Conservation (phyloP, 2,888 invertebrate genomes). For the Idaea biselata region DNA sequence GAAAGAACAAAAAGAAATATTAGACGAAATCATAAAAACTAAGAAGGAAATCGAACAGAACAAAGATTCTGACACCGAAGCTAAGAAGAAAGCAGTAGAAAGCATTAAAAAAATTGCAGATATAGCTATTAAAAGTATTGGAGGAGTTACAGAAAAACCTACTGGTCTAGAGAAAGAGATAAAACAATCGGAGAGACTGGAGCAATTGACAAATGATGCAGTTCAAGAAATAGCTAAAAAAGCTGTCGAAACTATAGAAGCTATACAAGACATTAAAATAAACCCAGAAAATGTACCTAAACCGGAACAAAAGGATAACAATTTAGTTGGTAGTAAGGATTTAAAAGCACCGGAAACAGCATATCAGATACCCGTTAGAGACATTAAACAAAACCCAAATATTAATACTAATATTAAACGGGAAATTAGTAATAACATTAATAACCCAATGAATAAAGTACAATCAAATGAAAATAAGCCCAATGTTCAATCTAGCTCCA, state of each 20-base stretch:
- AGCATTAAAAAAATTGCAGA: constrained; percentile 75
- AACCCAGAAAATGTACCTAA: constrained; percentile 21
- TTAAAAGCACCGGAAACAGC: constrained; percentile 23
- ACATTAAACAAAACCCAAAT: not conserved
- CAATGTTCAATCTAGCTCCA: constrained; percentile 17
- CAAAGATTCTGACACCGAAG: constrained; percentile 69
- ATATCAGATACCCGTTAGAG: not conserved
- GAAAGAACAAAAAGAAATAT: constrained; percentile 83
- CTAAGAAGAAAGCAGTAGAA: constrained; percentile 74
- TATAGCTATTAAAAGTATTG: constrained; percentile 70
- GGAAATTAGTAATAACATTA: constrained; percentile 5
- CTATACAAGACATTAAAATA: constrained; percentile 68
- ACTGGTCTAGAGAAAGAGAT: constrained; percentile 31
- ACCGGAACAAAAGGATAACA: not conserved
- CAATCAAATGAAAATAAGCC: not conserved
- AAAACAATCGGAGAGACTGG: constrained; percentile 46
- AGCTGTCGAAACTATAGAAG: constrained; percentile 66
- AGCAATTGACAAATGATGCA: constrained; percentile 59
- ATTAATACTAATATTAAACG: constrained; percentile 1
- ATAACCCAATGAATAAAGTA: constrained; percentile 14
- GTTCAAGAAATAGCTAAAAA: constrained; percentile 74
- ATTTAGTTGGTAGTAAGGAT: not conserved
- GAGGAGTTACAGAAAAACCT: constrained; percentile 64
- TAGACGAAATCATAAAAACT: constrained; percentile 81
- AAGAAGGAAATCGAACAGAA: constrained; percentile 72